Evolutionary conservation across 2,113 vertebrate genomes (phyloP).

Genomic region (Garra rufa): DNA sequence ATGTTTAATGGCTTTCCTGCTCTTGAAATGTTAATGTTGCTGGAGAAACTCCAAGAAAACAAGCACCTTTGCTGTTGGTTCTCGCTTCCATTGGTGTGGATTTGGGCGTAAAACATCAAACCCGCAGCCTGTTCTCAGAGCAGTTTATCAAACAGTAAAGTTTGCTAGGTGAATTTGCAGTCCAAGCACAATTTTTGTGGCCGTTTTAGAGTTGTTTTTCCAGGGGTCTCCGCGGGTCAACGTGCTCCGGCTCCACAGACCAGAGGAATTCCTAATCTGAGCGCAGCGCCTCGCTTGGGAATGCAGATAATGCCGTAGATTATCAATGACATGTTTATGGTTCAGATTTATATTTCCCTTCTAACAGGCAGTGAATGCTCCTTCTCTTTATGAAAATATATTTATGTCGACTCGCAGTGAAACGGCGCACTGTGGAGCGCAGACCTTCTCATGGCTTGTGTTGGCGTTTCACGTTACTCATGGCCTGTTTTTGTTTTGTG

Average conservation of each 20-base stretch:
- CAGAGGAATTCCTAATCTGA: slow-evolving; percentile 71
- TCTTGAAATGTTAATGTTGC: neutral
- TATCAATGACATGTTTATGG: slow-evolving; percentile 76
- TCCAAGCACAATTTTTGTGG: neutral
- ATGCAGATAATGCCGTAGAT: slow-evolving; percentile 74
- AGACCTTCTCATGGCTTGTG: slow-evolving; percentile 5
- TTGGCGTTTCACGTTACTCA: slow-evolving; percentile 27
- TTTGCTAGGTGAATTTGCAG: neutral
- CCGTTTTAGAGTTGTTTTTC: slow-evolving; percentile 46
- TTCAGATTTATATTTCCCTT: slow-evolving; percentile 72
- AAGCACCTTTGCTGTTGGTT: neutral
- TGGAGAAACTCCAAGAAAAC: neutral
- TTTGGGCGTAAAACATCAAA: neutral
- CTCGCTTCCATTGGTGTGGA: neutral
- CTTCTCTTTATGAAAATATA: slow-evolving; percentile 66
- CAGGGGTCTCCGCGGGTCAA: slow-evolving; percentile 47
- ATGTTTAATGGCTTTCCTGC: too few relatives aligned
- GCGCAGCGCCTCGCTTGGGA: slow-evolving; percentile 64
- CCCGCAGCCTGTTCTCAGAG: neutral
- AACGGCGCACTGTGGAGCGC: slow-evolving; percentile 31
- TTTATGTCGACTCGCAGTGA: slow-evolving; percentile 65
- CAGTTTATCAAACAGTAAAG: neutral
- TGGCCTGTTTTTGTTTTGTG: slow-evolving; percentile 28
- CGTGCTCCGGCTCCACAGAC: slow-evolving; percentile 53
- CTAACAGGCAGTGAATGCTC: slow-evolving; percentile 65